phyloP scores from a whole-genome alignment of 2,888 invertebrate genomes.

The Dasysyrphus tricinctus region DNA sequence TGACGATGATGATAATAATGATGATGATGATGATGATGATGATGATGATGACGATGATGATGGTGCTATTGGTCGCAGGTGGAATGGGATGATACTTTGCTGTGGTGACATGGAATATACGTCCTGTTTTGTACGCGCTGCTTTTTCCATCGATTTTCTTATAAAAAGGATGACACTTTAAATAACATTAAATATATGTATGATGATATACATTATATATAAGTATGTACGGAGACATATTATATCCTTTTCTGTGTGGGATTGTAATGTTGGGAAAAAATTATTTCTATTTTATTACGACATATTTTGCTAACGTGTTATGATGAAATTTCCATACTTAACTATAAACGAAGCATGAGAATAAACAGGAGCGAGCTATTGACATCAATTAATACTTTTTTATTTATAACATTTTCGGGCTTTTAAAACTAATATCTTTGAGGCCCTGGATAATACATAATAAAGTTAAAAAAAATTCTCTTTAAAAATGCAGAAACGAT shows the following conservation, averaged over 20 bases:
- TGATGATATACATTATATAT: neutral
- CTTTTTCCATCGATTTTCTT: conserved; percentile 26
- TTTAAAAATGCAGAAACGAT: too few species aligned
- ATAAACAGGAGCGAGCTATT: too few species aligned
- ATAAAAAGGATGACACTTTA: conserved; percentile 21
- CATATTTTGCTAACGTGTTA: neutral
- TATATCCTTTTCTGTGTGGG: neutral
- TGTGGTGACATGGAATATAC: neutral
- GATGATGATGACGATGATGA: neutral
- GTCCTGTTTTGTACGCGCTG: conserved; percentile 4
- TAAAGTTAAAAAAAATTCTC: too few species aligned
- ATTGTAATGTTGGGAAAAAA: neutral
- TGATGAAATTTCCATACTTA: neutral
- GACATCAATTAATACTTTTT: too few species aligned
- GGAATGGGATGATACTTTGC: neutral
- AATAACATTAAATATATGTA: conserved; percentile 1
- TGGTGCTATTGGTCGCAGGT: too few species aligned
- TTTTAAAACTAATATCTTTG: too few species aligned
- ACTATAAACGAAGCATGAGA: neutral
- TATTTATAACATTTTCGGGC: too few species aligned
- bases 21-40: too few species aligned
- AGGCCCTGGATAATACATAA: too few species aligned
- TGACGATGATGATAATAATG: neutral
- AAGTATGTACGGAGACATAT: neutral
- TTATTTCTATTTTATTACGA: neutral